phyloP scores from a whole-genome alignment of 2,888 invertebrate species.

The Limnephilus lunatus region DNA sequence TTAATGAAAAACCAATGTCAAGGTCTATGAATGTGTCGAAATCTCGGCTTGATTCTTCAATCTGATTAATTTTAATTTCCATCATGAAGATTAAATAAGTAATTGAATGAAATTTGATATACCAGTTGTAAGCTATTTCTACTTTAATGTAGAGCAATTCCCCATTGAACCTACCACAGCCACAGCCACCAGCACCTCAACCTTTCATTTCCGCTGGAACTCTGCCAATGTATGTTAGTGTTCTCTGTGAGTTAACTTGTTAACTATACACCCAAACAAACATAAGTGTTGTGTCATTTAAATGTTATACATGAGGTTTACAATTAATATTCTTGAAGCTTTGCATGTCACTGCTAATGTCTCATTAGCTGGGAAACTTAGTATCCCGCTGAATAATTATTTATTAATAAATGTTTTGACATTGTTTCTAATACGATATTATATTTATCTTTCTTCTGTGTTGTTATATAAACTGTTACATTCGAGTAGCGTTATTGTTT shows the following conservation, averaged over 20 bases:
- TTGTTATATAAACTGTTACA: conserved; percentile 76
- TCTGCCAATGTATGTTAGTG: conserved; percentile 26
- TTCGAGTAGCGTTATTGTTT: conserved; percentile 72
- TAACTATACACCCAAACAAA: conserved; percentile 8
- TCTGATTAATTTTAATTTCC: not conserved
- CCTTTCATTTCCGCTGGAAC: conserved; percentile 39
- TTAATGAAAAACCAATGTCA: not conserved
- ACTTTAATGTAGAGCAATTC: not conserved
- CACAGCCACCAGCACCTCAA: no score
- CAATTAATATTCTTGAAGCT: conserved; percentile 57
- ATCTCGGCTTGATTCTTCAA: no score
- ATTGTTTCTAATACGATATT: conserved; percentile 62
- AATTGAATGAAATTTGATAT: no score
- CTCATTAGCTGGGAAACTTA: conserved; percentile 49
- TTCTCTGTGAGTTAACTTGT: not conserved
- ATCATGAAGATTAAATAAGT: not conserved
- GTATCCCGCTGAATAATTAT: conserved; percentile 61
- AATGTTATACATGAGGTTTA: conserved; percentile 51
- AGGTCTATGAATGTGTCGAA: not conserved
- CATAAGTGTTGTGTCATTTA: conserved; percentile 58
- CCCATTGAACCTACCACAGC: conserved; percentile 4
- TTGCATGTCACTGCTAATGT: conserved; percentile 63
- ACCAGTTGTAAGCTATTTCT: not conserved
- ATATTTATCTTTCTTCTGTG: conserved; percentile 68
- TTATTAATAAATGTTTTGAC: conserved; percentile 61